Base-by-base conservation (phyloP, 2,113 vertebrate species). In the Sander vitreus region DNA sequence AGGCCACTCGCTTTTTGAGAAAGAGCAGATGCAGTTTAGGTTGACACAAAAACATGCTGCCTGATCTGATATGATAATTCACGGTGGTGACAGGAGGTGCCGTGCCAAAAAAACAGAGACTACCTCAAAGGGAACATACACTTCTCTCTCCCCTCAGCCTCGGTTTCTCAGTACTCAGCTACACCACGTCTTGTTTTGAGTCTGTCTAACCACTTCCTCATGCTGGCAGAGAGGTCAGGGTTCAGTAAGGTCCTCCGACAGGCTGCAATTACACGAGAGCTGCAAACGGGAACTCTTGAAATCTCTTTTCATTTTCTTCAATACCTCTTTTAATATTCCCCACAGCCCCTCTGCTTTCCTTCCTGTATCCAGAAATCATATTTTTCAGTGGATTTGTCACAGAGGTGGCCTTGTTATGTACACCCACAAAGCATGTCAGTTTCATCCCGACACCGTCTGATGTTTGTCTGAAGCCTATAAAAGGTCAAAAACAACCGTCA, bases 151-250 rank as follows among this genome's bases (percentile, higher is more conserved):
- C 43, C 63, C 68, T 48, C 75, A 53, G 81, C 63, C 60, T 83
- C 15, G 12, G 83, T 71, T 83, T 89, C 80, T 74, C 74, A 81
- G 78, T 51, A 53, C 83, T 82, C 78, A 53, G 76, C 77, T 82
- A 68, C 84, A 62, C 65, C 73, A 11, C 8, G 58, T 84, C 81
- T 87, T 90, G 83, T 91, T 91, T 76, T 83, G 84, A 86, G 83
- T 79, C 88, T 82, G 90, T 84, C 84, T 91, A 94, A 93, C 91
- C 89, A 91, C 93, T 92, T 94, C 92, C 92, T 92, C 91, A 87
- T 92, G 88, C 89, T 85, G 77, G 86, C 87, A 81, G 67, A 87
- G 77, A 85, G 92, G 91, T 93, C 91, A 92, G 80, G 64, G 89
- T 82, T 94, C 91, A 92, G 27, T 50, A 86, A 67, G 83, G 77